Evolutionary conservation across 2,113 vertebrate genomes (phyloP), one percentile per base, ranked within the genome.

Genomic region (Orthonyx spaldingii): DNA sequence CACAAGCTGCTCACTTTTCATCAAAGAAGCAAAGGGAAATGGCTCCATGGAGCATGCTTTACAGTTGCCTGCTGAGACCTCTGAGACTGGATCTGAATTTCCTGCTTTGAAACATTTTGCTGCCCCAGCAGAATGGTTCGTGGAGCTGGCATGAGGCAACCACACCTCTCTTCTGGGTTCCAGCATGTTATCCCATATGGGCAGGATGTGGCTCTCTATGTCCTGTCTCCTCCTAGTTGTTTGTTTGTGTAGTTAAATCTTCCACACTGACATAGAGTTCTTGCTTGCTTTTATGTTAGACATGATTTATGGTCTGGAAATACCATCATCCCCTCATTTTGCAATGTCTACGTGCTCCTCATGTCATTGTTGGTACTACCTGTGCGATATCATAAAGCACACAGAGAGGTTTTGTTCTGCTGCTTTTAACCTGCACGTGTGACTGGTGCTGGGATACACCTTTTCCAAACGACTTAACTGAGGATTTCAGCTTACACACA

Each of bases 101-200:
- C 84, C 91, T 90, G 89, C 93, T 94, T 91, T 91, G 81, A 96
- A 94, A 81, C 44, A 50, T 89, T 93, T 89, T 94, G 80, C 93
- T 91, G 16, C 53, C 57, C 93, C 91, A 93, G 91, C 87, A 90
- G 65, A 94, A 87, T 0, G 0, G 63, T 80, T 93, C 37, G 13
- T 75, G 64, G 65, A 91, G 63, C 74, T 94, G 96, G 89, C 91
- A 95, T 87, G 84, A 94, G 87, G 78, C 81, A 89, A 57, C 95
- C 93, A 96, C 94, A 91, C 96, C 84, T 91, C 87, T 94, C 60
- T 89, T 92, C 64, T 94, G 91, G 81, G 17, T 37, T 94, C 65
- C 74, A 92, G 77, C 41, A 71, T 60, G 57, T 44, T 95, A 87
- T 91, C 94, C 84, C 91, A 93, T 91, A 87, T 91, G 93, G 87